Evolutionary conservation across 2,797 vertebrate genomes (phyloP).

Genomic region (Sebastes oblongus): DNA sequence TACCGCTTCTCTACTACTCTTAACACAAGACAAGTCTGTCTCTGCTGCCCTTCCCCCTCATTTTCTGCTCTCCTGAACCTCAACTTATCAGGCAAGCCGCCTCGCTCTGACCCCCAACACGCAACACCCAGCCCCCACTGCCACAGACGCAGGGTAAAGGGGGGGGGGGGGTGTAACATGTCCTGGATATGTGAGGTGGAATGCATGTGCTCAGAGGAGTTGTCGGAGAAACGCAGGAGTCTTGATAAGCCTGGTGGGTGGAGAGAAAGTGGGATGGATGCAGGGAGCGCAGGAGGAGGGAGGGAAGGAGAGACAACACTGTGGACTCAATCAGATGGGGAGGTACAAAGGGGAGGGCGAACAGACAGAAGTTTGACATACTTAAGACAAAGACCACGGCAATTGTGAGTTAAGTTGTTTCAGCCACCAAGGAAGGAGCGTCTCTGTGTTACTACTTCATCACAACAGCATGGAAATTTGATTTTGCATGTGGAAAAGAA

Average conservation of each 20-base stretch:
- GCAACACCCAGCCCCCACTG: constrained; percentile 62
- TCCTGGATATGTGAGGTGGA: constrained; percentile 67
- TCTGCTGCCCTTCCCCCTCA: constrained; percentile 36
- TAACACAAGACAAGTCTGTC: constrained; percentile 28
- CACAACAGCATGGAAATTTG: neutral
- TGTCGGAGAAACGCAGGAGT: constrained; percentile 46
- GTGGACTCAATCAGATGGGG: constrained; percentile 34
- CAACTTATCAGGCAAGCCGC: constrained; percentile 67
- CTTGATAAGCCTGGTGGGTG: constrained; percentile 70
- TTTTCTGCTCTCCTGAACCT: constrained; percentile 59
- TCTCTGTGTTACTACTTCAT: neutral
- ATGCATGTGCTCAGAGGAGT: constrained; percentile 62
- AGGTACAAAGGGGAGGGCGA: constrained; percentile 34
- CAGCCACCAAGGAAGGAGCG: neutral
- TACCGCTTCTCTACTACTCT: constrained; percentile 8
- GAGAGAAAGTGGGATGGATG: constrained; percentile 67
- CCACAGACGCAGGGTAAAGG: constrained; percentile 23
- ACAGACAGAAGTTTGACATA: constrained; percentile 49
- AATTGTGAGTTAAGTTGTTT: neutral
- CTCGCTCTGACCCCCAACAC: constrained; percentile 52
- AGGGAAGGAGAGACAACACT: constrained; percentile 28
- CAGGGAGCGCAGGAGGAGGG: constrained; percentile 43
- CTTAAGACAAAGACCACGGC: constrained; percentile 54
- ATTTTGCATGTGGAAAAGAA: constrained; percentile 13
- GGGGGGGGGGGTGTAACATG: constrained; percentile 35